These are phyloP conservation scores for Conus ventricosus DNA, from an alignment of 1,140 invertebrate species.

Conservation along the genomic window DNA sequence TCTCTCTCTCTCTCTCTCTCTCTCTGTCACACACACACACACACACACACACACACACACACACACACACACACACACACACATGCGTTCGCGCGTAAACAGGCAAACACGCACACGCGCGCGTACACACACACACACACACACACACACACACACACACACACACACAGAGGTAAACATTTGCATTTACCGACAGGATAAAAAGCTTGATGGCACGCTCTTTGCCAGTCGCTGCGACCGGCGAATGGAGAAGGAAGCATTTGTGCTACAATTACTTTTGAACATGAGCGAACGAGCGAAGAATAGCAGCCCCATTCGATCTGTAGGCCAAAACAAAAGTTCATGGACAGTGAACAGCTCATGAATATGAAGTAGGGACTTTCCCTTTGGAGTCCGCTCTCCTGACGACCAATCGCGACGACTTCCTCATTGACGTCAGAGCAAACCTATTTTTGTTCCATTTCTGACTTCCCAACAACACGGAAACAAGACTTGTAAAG, in stretches of 20 bases:
- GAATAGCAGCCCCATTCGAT: neutral
- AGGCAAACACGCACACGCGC: no score
- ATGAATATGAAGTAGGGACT: slow-evolving; percentile 23
- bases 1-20: no score
- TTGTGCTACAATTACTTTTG: neutral
- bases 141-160: neutral
- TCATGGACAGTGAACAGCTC: neutral
- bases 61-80: neutral
- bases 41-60: neutral
- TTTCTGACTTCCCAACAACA: neutral
- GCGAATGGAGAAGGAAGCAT: no score
- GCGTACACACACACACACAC: neutral
- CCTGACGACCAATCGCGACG: neutral
- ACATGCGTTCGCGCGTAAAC: no score
- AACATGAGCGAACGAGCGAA: neutral
- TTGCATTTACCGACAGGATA: no score
- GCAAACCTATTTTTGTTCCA: slow-evolving; percentile 9
- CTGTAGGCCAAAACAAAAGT: neutral
- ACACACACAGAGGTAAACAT: no score
- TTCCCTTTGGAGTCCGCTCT: neutral
- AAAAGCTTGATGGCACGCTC: no score
- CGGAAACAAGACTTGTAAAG: no score
- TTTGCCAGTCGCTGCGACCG: no score
- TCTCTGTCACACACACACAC: no score
- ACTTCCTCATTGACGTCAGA: slow-evolving; percentile 27